Base-by-base conservation (phyloP, 2,888 invertebrate species). In the Nomada hirtipes region DNA sequence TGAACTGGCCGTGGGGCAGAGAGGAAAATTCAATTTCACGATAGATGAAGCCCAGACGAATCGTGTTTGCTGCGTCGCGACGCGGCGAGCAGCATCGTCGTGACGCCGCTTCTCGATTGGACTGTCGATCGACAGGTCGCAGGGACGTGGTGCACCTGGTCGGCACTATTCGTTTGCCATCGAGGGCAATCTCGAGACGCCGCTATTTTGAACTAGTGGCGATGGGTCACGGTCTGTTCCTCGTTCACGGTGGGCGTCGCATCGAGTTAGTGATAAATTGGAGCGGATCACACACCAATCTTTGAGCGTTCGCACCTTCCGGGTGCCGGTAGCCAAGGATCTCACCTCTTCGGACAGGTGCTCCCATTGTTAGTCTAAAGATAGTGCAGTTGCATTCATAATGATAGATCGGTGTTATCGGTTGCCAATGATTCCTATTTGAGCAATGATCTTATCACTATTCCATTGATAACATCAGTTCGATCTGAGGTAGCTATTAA, bases 191-290 rank as follows among this genome's bases (percentile, higher is more conserved):
- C 53, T 61, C 55, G 29, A 50, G n/a, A 4, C 26, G n/a, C 2
- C 26, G 70, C 80, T 78, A 81, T 81, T 81, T 81, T 70, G 50
- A 65, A 74, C 64, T 26, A 42, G 4, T 55, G 50, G 13, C 50
- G 29, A 53, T 63, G 64, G 64, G 44, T 76, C 76, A 59, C 26
- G 75, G 57, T 42, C 73, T 63, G 50, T 65, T 69, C 64, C 50
- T 20, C 61, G 67, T 47, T 59, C 55, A 80, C 76, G 70, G 82
- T 85, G 85, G 84, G 81, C 82, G 81, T 88, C 76, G 82, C 88
- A 85, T 83, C 87, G 90, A 90, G 90, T 91, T 90, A 86, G 91
- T 91, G 91, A 92, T 92, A 92, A 93, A 93, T 93, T 92, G 87
- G 89, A 88, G 86, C 89, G 87, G 90, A 93, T 93, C 92, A 87